Base-by-base conservation (phyloP, 2,113 vertebrate species). In the Cichladusa arquata region DNA sequence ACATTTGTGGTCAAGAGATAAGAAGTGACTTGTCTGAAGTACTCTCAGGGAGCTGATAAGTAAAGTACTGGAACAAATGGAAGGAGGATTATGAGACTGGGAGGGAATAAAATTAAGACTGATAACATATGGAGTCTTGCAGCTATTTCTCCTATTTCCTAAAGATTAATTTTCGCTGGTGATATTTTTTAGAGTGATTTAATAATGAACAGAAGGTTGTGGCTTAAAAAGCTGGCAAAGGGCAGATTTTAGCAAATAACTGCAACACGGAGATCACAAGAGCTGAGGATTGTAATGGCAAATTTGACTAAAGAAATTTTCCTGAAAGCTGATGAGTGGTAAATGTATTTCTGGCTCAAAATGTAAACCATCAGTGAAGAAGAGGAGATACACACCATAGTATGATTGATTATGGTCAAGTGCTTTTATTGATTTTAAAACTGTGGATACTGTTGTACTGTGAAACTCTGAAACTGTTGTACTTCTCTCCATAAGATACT, bases 221-320 rank as follows among this genome's bases (percentile, higher is more conserved):
- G 77, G 81, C 29, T 93, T 95, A 86, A 92, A 95, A 57, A 79
- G 42, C 29, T 94, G 86, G 42, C 57, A 72, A 61, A 56, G 44
- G 38, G 36, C 69, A 23, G 67, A 83, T 92, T 88, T 88, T 51
- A 76, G 36, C 12, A 82, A 92, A 80, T 91, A 14, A 38, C 74
- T 95, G 20, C 40, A 69, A 50, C 19, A 20, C 26, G 53, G 53
- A 48, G 67, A 60, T 81, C 88, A 56, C 3, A 31, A 56, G 24
- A 64, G 22, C 12, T 31, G 71, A 70, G 44, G 26, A 48, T 3
- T 79, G 6, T 29, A 36, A 40, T 12, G 13, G 17, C 11, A 69
- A 78, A 54, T 23, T 34, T 50, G 48, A 17, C 53, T 57, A 40
- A 73, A 81, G 22, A 11, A 47, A 60, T 80, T 77, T 74, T 65